A percentile compares a stretch with the other conserved stretches of the same genome.
These are phyloP conservation scores for Dolomedes plantarius DNA, from an alignment of 2,888 invertebrate genomes.

Conservation along the genomic window DNA sequence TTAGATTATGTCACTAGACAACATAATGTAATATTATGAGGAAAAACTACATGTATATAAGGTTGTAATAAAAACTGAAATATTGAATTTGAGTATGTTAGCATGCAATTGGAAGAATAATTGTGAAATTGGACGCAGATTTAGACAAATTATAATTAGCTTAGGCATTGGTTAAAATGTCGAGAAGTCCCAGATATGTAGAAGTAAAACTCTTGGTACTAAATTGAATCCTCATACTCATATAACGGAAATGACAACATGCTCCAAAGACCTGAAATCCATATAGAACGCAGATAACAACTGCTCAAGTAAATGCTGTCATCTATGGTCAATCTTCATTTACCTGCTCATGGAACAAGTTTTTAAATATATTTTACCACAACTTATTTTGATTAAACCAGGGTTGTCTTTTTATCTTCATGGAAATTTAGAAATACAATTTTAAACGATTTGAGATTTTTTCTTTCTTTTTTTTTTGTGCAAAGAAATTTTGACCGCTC, in stretches of 20 bases:
- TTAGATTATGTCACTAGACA: no score
- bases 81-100: no score
- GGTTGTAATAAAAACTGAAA: no score
- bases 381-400: background rate
- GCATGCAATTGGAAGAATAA: no score
- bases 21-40: no score
- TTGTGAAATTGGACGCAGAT: no score
- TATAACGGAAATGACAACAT: background rate
- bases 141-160: no score
- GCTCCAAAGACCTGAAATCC: background rate
- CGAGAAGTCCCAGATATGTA: background rate
- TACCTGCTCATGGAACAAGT: background rate
- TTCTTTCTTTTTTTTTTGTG: background rate
- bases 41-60: no score
- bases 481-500: no score
- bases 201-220: background rate
- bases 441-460: background rate
- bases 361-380: background rate
- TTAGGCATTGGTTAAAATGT: background rate
- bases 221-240: background rate
- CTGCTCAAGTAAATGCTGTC: conserved; percentile 48
- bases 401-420: background rate
- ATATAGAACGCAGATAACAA: conserved; percentile 17
- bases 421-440: background rate
- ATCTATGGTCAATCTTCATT: conserved; percentile 15